phyloP scores from a whole-genome alignment of 2,888 invertebrate species.

The Leptinotarsa peninsularis region DNA sequence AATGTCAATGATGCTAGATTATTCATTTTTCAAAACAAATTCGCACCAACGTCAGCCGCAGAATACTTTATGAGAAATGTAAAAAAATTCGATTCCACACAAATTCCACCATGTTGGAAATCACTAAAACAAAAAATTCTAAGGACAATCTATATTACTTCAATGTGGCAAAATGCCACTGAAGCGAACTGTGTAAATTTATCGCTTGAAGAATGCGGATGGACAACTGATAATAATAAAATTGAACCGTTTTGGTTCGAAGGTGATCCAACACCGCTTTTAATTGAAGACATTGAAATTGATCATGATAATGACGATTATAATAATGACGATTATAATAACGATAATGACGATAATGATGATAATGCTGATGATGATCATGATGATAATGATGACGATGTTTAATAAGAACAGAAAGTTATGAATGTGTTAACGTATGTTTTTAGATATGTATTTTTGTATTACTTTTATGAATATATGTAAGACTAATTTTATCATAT shows the following conservation, averaged over 20 bases:
- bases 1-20: constrained; percentile 21
- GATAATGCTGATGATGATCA: background rate
- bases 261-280: constrained; percentile 21
- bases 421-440: too few relatives aligned
- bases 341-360: background rate
- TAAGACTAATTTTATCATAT: too few relatives aligned
- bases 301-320: background rate
- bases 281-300: constrained; percentile 10
- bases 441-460: too few relatives aligned
- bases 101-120: constrained; percentile 31
- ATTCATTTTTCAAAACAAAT: constrained; percentile 22
- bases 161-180: constrained; percentile 23
- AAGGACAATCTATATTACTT: constrained; percentile 25
- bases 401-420: too few relatives aligned
- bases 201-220: constrained; percentile 21
- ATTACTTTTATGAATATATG: too few relatives aligned
- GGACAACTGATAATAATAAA: constrained; percentile 16
- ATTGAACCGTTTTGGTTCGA: constrained; percentile 17
- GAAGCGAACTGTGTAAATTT: constrained; percentile 25
- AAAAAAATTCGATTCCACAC: constrained; percentile 47
- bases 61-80: constrained; percentile 51
- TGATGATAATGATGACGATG: background rate
- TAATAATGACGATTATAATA: background rate
- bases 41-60: constrained; percentile 18
- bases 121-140: constrained; percentile 27